Conservation (phyloP, 2,113 vertebrate species). For the Sprattus sprattus region DNA sequence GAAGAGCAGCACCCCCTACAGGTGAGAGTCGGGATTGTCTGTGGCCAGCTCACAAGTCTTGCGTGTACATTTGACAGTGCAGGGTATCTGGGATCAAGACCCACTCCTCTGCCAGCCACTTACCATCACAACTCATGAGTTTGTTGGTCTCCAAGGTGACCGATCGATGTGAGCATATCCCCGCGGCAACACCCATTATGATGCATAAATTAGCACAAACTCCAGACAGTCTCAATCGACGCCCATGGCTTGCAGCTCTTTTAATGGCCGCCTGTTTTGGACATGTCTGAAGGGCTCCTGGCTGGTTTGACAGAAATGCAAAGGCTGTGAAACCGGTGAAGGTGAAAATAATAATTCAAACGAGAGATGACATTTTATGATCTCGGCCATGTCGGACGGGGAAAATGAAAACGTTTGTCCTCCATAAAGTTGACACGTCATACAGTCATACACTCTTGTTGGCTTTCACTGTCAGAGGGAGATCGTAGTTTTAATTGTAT, state of each 20-base stretch:
- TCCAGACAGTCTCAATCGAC: background rate
- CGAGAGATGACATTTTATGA: background rate
- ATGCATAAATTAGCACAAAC: background rate
- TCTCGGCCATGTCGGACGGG: background rate
- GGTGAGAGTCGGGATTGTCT: conserved; percentile 39
- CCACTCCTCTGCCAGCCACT: background rate
- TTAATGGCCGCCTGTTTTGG: too few relatives aligned
- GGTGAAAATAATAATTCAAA: background rate
- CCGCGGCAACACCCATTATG: background rate
- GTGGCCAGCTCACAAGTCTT: background rate
- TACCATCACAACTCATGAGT: background rate
- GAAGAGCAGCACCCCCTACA: conserved; percentile 60
- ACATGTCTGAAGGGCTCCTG: too few relatives aligned
- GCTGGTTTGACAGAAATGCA: background rate
- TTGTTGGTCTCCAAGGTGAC: conserved; percentile 17
- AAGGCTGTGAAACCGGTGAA: background rate
- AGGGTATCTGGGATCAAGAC: background rate
- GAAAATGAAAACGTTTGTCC: background rate
- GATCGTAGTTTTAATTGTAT: background rate
- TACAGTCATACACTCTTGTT: background rate
- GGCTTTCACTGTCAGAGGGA: background rate
- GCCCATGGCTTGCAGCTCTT: background rate
- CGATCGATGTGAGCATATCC: background rate
- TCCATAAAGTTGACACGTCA: background rate
- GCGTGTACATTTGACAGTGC: background rate